Evolutionary conservation across 1,140 invertebrate genomes (phyloP).

Genomic region (Pachypeltis micranthus): DNA sequence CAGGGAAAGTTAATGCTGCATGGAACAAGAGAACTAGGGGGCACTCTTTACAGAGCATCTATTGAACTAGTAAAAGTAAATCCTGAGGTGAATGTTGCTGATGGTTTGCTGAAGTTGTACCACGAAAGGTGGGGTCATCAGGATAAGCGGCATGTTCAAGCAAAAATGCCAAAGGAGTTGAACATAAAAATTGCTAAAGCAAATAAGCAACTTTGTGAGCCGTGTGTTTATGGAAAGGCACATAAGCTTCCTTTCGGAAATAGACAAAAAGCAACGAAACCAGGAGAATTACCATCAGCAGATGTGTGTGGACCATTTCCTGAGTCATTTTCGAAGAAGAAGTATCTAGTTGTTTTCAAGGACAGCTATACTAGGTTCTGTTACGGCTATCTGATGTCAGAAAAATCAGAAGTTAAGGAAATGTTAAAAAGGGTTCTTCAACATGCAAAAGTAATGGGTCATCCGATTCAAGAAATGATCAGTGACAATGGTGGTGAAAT

Average conservation of each 20-base stretch:
- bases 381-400: constrained; percentile 27
- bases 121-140: constrained; percentile 30
- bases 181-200: constrained; percentile 23
- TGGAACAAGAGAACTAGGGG: constrained; percentile 22
- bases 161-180: constrained; percentile 24
- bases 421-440: constrained; percentile 25
- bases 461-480: constrained; percentile 26
- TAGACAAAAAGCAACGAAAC: constrained; percentile 23
- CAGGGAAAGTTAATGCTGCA: constrained; percentile 18
- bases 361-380: constrained; percentile 30
- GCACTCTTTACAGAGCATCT: constrained; percentile 25
- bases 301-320: constrained; percentile 30
- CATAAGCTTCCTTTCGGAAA: constrained; percentile 30
- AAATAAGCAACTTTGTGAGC: constrained; percentile 28
- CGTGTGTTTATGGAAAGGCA: constrained; percentile 29
- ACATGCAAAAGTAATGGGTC: constrained; percentile 24
- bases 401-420: constrained; percentile 29
- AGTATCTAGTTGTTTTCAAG: constrained; percentile 29
- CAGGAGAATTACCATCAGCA: constrained; percentile 28
- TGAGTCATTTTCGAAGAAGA: constrained; percentile 28
- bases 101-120: constrained; percentile 26
- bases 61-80: constrained; percentile 23
- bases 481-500: neutral
- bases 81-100: constrained; percentile 14
- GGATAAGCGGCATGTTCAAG: constrained; percentile 28